Conservation (phyloP, 2,797 vertebrate species). For the Fundulus diaphanus region DNA sequence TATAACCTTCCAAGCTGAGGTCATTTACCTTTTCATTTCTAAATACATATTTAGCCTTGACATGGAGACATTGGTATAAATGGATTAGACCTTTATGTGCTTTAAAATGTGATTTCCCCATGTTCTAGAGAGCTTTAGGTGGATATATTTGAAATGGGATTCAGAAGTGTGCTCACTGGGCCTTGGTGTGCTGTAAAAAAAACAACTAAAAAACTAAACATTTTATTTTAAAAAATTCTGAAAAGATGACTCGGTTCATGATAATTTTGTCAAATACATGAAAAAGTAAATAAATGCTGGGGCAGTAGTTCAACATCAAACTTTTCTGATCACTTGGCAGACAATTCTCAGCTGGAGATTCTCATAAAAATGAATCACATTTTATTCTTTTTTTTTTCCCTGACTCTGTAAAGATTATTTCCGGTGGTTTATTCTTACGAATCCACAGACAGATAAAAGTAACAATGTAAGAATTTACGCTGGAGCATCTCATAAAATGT, state of each 20-base stretch:
- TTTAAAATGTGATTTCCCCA: conserved; percentile 32
- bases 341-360: neutral
- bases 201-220: neutral
- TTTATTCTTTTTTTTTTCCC: too few relatives aligned
- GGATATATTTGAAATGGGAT: conserved; percentile 10
- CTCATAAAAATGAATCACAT: conserved; percentile 10
- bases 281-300: neutral
- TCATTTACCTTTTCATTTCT: conserved; percentile 21
- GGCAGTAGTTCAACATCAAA: conserved; percentile 56
- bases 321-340: conserved; percentile 16
- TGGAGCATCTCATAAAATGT: neutral
- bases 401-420: neutral
- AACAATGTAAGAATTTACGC: too few relatives aligned
- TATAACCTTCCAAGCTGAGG: conserved; percentile 38
- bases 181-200: conserved; percentile 23
- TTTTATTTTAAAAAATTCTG: neutral
- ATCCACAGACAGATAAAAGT: neutral
- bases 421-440: neutral
- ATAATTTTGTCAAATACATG: neutral
- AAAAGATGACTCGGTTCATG: neutral
- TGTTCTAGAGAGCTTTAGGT: conserved; percentile 5
- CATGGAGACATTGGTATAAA: conserved; percentile 42
- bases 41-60: conserved; percentile 37
- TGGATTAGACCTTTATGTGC: conserved; percentile 21
- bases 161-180: conserved; percentile 28